phyloP scores from a whole-genome alignment of 2,113 vertebrate genomes.

The Pelusios castaneus region DNA sequence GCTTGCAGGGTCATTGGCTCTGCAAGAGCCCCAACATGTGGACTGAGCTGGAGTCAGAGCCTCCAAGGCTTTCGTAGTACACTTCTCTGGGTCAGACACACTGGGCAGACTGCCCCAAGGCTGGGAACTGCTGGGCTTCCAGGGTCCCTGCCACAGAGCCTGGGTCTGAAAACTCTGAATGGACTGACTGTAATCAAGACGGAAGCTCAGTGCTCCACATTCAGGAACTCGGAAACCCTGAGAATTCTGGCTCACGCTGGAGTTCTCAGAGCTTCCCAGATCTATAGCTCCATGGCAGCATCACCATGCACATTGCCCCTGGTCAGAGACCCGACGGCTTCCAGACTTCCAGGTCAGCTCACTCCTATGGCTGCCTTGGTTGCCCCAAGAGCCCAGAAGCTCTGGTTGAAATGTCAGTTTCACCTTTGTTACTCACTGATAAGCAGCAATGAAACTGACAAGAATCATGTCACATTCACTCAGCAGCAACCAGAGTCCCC shows the following conservation, averaged over 20 bases:
- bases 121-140: not conserved
- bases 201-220: not conserved
- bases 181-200: not conserved
- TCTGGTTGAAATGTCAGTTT: not conserved
- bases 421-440: not conserved
- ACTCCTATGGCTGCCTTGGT: not conserved
- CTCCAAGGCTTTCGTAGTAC: not conserved
- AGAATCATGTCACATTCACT: not conserved
- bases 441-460: not conserved
- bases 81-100: not conserved
- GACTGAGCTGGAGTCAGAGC: not conserved
- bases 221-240: not conserved
- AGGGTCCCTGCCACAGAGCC: not conserved
- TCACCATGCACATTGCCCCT: not conserved
- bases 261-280: not conserved
- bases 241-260: not conserved
- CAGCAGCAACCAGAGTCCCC: not conserved
- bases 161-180: not conserved
- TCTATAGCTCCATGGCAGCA: not conserved
- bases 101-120: not conserved
- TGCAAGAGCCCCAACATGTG: not conserved
- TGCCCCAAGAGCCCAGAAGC: not conserved
- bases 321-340: not conserved
- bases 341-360: not conserved
- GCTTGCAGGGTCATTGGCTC: not conserved